These are phyloP conservation scores for Noctilio leporinus DNA, from an alignment of 2,113 vertebrate genomes.

Conservation along the genomic window DNA sequence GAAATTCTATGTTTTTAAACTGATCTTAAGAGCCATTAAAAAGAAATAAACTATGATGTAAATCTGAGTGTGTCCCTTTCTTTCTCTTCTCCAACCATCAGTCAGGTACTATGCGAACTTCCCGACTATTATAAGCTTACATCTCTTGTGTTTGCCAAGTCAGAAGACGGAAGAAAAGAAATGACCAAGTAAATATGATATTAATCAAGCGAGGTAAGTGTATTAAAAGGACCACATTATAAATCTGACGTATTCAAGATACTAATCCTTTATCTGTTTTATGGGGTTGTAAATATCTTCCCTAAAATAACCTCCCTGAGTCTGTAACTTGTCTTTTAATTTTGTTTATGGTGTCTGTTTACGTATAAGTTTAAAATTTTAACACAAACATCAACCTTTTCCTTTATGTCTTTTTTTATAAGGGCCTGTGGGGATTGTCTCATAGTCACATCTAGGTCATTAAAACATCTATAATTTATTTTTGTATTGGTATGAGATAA, in stretches of 20 bases:
- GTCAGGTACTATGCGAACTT: background rate
- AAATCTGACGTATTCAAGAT: background rate
- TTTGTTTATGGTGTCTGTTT: background rate
- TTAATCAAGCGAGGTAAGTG: background rate
- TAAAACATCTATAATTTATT: background rate
- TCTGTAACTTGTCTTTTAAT: background rate
- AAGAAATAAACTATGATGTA: background rate
- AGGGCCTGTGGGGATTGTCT: background rate
- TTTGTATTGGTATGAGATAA: background rate
- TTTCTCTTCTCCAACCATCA: background rate
- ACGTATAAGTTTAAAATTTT: background rate
- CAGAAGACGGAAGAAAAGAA: background rate
- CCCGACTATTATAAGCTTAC: background rate
- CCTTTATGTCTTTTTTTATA: background rate
- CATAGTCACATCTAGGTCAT: background rate
- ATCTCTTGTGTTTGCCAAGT: background rate
- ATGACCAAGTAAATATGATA: background rate
- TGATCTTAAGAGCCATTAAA: background rate
- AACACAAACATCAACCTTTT: background rate
- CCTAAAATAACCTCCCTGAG: background rate
- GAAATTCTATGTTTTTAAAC: background rate
- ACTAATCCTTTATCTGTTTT: background rate
- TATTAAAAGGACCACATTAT: background rate
- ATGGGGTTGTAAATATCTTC: background rate
- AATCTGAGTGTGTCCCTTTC: background rate